These are phyloP conservation scores for Chrysogorgia sp. DNA, from an alignment of 92 coral and sea anemone genomes.

Conservation along the genomic window DNA sequence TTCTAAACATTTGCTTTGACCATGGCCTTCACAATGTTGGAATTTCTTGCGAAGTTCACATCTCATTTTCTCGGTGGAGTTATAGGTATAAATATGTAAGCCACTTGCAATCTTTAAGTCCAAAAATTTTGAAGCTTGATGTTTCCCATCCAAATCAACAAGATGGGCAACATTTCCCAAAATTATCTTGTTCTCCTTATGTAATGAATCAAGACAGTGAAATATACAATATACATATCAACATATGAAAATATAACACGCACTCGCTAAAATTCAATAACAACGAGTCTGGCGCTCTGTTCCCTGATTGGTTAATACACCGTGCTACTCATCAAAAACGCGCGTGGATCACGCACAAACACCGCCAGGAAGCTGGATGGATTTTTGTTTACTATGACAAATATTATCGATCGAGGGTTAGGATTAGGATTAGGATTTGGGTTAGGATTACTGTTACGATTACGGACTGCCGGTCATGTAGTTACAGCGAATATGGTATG, in stretches of 20 bases:
- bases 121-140: not conserved
- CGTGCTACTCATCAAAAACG: constrained; percentile 4
- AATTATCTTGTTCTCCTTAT: constrained; percentile 26
- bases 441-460: too few species aligned
- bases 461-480: too few species aligned
- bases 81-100: too few species aligned
- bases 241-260: too few species aligned
- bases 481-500: too few species aligned
- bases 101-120: not conserved
- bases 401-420: too few species aligned
- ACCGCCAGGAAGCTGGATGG: too few species aligned
- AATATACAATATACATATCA: too few species aligned
- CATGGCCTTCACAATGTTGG: not conserved
- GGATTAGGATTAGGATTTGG: too few species aligned
- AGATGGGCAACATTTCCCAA: constrained; percentile 7
- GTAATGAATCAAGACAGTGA: not conserved
- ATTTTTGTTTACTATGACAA: too few species aligned
- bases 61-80: not conserved
- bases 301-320: constrained; percentile 15
- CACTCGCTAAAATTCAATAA: constrained; percentile 42
- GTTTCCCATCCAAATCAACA: not conserved
- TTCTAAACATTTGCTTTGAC: not conserved
- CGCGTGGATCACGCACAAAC: constrained; percentile 30
- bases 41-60: not conserved
- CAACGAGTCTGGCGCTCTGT: constrained; percentile 47